Percentiles rank a stretch among this genome's conserved stretches.
These are phyloP conservation scores for Asarcornis scutulata DNA, from an alignment of 2,113 vertebrate species.

Conservation along the genomic window DNA sequence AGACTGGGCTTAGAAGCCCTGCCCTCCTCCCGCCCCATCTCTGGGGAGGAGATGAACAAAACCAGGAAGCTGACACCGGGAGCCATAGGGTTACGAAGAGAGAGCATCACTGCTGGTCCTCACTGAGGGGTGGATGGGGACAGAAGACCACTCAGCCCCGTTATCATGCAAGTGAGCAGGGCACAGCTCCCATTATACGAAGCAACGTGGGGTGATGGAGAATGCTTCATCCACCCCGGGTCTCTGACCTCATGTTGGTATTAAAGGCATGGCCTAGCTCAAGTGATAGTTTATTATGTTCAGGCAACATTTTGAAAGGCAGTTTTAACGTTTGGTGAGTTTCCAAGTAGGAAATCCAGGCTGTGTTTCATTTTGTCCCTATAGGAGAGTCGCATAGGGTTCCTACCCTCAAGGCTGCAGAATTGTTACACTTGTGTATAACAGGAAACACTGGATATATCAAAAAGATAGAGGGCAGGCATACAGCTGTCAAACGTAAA, in stretches of 20 bases:
- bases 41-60: neutral
- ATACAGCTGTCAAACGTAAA: rapidly evolving
- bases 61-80: rapidly evolving
- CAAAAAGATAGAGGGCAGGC: neutral
- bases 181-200: rapidly evolving
- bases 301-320: neutral
- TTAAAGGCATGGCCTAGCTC: neutral
- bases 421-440: rapidly evolving
- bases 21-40: neutral
- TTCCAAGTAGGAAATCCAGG: neutral
- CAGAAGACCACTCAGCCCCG: neutral
- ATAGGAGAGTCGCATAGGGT: neutral
- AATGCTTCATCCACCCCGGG: rapidly evolving
- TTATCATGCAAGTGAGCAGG: no score
- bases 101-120: neutral
- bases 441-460: neutral
- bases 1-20: neutral
- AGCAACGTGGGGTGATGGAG: neutral
- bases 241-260: rapidly evolving
- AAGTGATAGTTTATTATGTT: neutral
- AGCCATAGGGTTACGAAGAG: neutral
- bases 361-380: neutral
- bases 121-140: neutral
- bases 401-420: neutral
- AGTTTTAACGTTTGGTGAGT: neutral